Evolutionary conservation across 2,113 vertebrate genomes (phyloP).

Genomic region (Trematocara marginatum): DNA sequence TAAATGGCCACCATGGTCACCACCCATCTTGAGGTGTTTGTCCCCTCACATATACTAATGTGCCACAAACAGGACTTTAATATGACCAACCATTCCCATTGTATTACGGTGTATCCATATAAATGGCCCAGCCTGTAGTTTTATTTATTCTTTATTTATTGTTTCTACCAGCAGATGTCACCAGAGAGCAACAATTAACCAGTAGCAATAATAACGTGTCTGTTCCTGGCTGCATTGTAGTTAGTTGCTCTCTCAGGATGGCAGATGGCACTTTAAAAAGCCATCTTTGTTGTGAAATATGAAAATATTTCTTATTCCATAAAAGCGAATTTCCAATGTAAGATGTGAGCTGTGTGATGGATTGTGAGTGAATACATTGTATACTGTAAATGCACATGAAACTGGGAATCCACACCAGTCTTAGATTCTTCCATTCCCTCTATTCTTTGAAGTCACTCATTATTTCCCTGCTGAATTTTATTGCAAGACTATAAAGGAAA

Average conservation of each 20-base stretch:
- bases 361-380: neutral
- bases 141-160: neutral
- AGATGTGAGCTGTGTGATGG: neutral
- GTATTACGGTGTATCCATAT: neutral
- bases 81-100: neutral
- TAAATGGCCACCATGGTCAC: too few species aligned
- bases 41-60: neutral
- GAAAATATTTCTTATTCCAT: neutral
- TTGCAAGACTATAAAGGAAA: neutral
- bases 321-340: neutral
- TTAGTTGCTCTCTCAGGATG: conserved; percentile 15
- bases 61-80: neutral
- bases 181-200: conserved; percentile 6
- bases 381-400: neutral
- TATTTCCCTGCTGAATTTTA: neutral
- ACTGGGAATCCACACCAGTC: neutral
- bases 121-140: neutral
- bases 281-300: conserved; percentile 30
- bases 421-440: neutral
- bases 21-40: neutral
- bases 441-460: neutral
- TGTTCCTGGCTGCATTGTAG: conserved; percentile 2
- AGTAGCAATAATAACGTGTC: neutral
- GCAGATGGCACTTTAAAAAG: conserved; percentile 55
- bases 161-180: conserved; percentile 48